Evolutionary conservation across 2,113 vertebrate genomes (phyloP).

Genomic region (Tricholaema leucomelas): DNA sequence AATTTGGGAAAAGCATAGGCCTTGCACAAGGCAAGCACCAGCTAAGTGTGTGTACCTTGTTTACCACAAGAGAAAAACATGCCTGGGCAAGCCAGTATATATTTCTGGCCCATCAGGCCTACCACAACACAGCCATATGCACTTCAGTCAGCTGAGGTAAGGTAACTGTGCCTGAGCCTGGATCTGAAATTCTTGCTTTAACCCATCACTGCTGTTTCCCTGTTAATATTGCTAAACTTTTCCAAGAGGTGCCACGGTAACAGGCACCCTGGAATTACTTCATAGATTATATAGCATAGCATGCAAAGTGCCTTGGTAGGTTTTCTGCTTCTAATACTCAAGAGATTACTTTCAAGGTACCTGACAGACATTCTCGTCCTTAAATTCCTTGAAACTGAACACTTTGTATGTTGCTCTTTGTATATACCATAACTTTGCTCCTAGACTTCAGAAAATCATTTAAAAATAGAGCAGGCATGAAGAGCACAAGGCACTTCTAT

Average conservation of each 20-base stretch:
- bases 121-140: background rate
- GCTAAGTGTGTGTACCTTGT: too few relatives aligned
- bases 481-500: background rate
- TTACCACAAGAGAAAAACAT: too few relatives aligned
- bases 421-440: background rate
- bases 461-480: background rate
- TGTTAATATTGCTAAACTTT: background rate
- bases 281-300: background rate
- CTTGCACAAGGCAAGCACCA: too few relatives aligned
- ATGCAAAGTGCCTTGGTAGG: conserved; percentile 6
- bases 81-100: too few relatives aligned
- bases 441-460: background rate
- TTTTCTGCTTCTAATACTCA: conserved; percentile 20
- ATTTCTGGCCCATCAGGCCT: too few relatives aligned
- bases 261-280: conserved; percentile 25
- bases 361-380: conserved; percentile 21
- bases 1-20: too few relatives aligned
- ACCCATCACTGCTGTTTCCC: background rate
- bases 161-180: background rate
- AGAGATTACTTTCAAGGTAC: background rate
- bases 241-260: conserved; percentile 50
- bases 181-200: background rate
- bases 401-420: background rate
- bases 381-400: background rate
- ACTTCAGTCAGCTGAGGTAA: background rate